Conservation (phyloP, 2,797 vertebrate species). For the Aphelocoma californica region DNA sequence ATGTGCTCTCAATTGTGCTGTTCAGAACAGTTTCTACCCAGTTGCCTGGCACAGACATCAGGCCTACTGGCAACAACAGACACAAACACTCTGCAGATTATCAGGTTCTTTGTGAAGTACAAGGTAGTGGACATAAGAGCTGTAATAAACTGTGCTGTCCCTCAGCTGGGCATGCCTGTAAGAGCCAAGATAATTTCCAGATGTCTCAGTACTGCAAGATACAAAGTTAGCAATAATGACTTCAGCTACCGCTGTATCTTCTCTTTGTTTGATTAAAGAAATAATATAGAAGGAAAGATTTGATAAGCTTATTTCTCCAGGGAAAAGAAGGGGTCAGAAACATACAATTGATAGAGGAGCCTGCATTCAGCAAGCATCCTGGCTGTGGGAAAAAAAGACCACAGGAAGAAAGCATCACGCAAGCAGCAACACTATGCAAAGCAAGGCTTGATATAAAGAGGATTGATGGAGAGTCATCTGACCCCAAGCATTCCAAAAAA, state of each 20-base stretch:
- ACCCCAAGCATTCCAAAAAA: background rate
- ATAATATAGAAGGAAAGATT: background rate
- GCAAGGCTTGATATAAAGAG: background rate
- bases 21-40: background rate
- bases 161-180: background rate
- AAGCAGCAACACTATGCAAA: background rate
- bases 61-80: background rate
- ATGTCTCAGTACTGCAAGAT: background rate
- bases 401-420: background rate
- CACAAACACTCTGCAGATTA: background rate
- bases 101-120: background rate
- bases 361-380: background rate
- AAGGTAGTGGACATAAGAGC: background rate
- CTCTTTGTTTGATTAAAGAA: conserved; percentile 27
- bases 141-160: background rate
- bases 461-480: conserved; percentile 1
- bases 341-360: background rate
- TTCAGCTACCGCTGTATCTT: background rate
- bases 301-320: conserved; percentile 32
- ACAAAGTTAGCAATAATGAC: background rate
- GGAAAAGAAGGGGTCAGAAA: background rate
- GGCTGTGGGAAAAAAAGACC: background rate
- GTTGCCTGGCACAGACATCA: background rate
- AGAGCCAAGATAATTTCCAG: conserved; percentile 31
- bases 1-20: background rate